Evolutionary conservation across 2,888 invertebrate genomes (phyloP), one percentile per base, ranked within the genome.

Genomic region (Uropetala carovei): DNA sequence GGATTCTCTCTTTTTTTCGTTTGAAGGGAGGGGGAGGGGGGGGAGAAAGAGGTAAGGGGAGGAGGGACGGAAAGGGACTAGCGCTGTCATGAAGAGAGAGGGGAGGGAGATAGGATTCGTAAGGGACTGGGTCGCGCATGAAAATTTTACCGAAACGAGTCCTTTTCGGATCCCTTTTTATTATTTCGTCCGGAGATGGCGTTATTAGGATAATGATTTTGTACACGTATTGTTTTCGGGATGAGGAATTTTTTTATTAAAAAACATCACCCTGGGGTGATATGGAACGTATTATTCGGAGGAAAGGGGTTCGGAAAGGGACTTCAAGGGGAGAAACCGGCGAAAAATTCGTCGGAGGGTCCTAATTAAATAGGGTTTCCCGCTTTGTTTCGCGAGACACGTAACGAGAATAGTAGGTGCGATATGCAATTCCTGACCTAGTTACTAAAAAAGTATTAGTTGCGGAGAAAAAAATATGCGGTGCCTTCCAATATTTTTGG

Each of bases 351-450:
- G 75, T 27, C 22, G 11, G 7, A 27, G 75, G 75, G 75, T 27
- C 75, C 27, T 75, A 75, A 75, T 75, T 75, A 75, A 75, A 75
- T 75, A 22, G 22, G 13, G 75, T 27, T 18, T 27, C 75, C 1
- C 18, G 68, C 18, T 68, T 68, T 75, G 75, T 75, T 22, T 75
- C 27, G 22, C 75, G 75, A 22, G 75, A 75, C 75, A 75, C 75
- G 22, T n/a, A 75, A 75, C 14, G 75, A 75, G 75, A 27, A 75
- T 27, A 75, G 22, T 75, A 75, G 75, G 75, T 75, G 75, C 75
- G 75, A 75, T 75, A 75, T 75, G 75, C 75, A 75, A 75, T 75
- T 75, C 75, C 75, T 75, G 75, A 75, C 75, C 75, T 75, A 75
- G 27, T 75, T 75, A 75, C 75, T 27, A 27, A 75, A 75, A 75